Percentiles rank a stretch among this genome's conserved stretches.
phyloP scores from a whole-genome alignment of 2,888 invertebrate species.

The Luperina nickerlii region DNA sequence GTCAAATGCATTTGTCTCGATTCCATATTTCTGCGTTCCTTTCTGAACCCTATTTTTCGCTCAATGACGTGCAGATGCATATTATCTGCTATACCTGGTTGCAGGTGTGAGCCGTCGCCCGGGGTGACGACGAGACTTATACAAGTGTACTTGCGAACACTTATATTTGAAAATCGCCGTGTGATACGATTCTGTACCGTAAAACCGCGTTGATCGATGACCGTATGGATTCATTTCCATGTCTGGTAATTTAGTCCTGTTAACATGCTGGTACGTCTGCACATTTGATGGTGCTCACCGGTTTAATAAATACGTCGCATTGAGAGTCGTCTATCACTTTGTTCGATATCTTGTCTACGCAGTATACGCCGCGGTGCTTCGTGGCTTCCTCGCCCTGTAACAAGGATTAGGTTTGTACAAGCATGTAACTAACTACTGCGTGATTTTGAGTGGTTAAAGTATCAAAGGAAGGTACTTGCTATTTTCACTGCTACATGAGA shows the following conservation, averaged over 20 bases:
- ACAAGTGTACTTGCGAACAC: constrained; percentile 45
- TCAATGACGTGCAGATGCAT: constrained; percentile 36
- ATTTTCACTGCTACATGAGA: not conserved
- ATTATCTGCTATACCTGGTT: constrained; percentile 44
- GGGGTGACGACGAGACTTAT: constrained; percentile 14
- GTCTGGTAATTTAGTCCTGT: constrained; percentile 45
- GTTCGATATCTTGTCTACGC: constrained; percentile 94
- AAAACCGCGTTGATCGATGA: constrained; percentile 45
- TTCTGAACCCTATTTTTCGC: constrained; percentile 38
- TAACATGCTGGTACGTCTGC: constrained; percentile 87
- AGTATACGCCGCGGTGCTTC: constrained; percentile 93
- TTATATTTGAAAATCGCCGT: constrained; percentile 50
- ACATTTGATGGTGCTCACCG: constrained; percentile 92
- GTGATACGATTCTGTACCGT: constrained; percentile 56
- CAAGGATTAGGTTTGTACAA: constrained; percentile 53
- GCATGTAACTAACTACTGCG: not conserved
- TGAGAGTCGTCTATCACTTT: constrained; percentile 93
- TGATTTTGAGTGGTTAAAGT: not conserved
- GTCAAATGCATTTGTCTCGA: constrained; percentile 57
- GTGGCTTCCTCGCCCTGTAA: constrained; percentile 89
- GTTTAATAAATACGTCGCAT: constrained; percentile 92
- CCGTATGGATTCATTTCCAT: constrained; percentile 60
- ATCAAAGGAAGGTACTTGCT: not conserved
- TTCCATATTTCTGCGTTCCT: constrained; percentile 54
- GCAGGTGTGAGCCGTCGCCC: constrained; percentile 35